These are phyloP conservation scores for Himantopus leucocephalus DNA, from an alignment of 2,113 vertebrate species.

Conservation along the genomic window DNA sequence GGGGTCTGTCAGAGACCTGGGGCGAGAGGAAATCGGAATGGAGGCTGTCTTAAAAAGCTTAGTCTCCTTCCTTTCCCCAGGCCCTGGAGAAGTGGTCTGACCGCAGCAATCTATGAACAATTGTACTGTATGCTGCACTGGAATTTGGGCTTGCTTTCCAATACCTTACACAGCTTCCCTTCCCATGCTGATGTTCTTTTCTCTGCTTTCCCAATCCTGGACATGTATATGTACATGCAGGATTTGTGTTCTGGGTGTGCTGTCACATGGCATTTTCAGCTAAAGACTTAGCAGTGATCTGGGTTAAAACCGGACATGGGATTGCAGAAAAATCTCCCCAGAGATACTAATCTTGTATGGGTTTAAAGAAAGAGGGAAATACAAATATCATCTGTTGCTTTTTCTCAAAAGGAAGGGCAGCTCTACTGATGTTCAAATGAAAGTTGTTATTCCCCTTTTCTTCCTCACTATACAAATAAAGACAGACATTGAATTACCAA, in stretches of 20 bases:
- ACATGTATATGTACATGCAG: neutral
- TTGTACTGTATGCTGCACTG: neutral
- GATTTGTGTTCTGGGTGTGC: neutral
- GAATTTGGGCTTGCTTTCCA: neutral
- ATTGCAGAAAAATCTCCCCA: neutral
- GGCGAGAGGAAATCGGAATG: neutral
- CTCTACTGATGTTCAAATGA: neutral
- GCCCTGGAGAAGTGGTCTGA: neutral
- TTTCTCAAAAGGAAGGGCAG: neutral
- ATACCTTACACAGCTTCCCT: neutral
- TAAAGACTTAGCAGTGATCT: neutral
- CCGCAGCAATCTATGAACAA: neutral
- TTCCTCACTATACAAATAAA: neutral
- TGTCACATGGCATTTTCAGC: neutral
- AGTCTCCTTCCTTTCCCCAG: neutral
- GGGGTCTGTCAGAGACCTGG: neutral
- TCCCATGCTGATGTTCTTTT: neutral
- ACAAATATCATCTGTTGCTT: fast-evolving
- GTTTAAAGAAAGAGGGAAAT: neutral
- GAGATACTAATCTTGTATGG: neutral
- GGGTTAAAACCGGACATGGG: neutral
- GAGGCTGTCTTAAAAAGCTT: neutral
- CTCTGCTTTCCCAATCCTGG: neutral
- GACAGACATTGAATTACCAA: neutral
- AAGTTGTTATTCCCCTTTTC: neutral